These are phyloP conservation scores for Lepidochitona cinerea DNA, from an alignment of 2,888 invertebrate genomes.

Conservation along the genomic window DNA sequence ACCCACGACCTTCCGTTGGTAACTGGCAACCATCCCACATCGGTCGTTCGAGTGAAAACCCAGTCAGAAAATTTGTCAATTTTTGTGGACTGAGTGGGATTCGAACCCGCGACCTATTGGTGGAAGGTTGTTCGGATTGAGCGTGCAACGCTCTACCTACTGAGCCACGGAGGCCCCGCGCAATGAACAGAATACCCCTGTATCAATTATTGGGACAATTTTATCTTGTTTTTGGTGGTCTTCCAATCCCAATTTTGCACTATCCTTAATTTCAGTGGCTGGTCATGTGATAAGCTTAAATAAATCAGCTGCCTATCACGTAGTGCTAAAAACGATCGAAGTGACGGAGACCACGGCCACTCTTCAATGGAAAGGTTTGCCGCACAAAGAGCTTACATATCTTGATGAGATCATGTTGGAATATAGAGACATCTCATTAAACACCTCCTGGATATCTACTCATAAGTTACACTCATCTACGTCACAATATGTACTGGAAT, in stretches of 20 bases:
- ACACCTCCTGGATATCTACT: neutral
- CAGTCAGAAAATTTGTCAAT: too few relatives aligned
- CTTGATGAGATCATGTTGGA: neutral
- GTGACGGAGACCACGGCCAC: neutral
- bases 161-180: too few relatives aligned
- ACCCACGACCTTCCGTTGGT: too few relatives aligned
- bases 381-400: neutral
- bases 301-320: neutral
- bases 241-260: neutral
- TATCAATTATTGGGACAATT: too few relatives aligned
- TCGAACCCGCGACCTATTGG: too few relatives aligned
- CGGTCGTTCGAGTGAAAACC: too few relatives aligned
- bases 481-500: neutral
- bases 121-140: too few relatives aligned
- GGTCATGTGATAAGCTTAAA: neutral
- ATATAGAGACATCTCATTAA: neutral
- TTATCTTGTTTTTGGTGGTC: neutral
- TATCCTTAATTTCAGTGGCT: neutral
- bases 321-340: neutral
- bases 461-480: neutral
- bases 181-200: too few relatives aligned
- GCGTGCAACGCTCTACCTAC: too few relatives aligned
- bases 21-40: too few relatives aligned
- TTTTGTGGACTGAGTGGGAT: too few relatives aligned
- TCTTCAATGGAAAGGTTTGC: neutral